Percentiles rank a stretch among this genome's conserved stretches.
Evolutionary conservation across 2,113 vertebrate species (phyloP).

Genomic region (Conger conger): DNA sequence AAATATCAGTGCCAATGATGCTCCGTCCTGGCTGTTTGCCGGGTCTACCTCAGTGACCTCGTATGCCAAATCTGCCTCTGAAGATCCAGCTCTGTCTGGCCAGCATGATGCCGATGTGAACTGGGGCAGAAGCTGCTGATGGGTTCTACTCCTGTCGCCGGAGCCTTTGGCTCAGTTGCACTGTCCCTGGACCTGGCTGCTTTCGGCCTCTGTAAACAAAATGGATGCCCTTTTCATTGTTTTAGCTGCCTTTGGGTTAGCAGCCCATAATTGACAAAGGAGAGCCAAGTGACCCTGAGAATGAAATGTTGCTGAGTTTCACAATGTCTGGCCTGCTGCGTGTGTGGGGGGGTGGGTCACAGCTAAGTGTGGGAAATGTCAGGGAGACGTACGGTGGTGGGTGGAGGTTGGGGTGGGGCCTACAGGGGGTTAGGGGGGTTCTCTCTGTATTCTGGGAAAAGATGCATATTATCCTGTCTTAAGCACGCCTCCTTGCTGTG

Average conservation of each 20-base stretch:
- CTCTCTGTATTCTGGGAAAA: background rate
- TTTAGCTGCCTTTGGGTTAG: background rate
- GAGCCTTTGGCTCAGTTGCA: background rate
- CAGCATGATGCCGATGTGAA: background rate
- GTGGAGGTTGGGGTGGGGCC: background rate
- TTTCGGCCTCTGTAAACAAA: background rate
- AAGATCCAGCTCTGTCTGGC: background rate
- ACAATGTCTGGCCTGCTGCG: background rate
- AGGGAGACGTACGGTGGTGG: background rate
- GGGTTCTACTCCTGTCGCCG: background rate
- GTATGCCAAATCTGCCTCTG: background rate
- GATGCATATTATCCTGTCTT: background rate
- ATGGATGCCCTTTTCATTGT: background rate
- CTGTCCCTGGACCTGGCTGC: background rate
- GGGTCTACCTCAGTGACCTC: background rate
- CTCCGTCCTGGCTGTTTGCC: background rate
- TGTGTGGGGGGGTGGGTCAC: background rate
- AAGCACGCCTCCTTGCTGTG: background rate
- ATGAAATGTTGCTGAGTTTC: background rate
- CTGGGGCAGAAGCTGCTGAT: background rate
- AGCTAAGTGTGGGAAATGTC: background rate
- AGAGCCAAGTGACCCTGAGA: background rate
- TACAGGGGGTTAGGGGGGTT: background rate
- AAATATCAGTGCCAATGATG: background rate
- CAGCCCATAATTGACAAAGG: background rate